Conservation (phyloP, 2,888 invertebrate species). For the Agriotes lineatus region DNA sequence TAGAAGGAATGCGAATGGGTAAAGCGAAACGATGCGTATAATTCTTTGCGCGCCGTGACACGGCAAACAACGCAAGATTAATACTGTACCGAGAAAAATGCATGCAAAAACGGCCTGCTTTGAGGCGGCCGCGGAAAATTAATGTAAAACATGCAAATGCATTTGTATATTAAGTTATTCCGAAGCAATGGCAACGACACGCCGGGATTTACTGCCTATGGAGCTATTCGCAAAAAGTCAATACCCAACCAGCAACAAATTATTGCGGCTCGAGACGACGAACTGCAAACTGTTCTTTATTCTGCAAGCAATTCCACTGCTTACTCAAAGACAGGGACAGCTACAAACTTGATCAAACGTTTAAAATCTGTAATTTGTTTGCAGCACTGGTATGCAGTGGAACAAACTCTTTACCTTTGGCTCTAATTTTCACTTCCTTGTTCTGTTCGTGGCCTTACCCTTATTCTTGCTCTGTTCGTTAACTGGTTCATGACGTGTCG, state of each 20-base stretch:
- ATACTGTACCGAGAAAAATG: conserved; percentile 27
- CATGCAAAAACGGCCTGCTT: conserved; percentile 24
- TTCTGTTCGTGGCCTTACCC: too few species aligned
- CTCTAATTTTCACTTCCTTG: too few species aligned
- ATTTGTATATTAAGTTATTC: conserved; percentile 27
- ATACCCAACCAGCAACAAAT: neutral
- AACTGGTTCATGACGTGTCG: too few species aligned
- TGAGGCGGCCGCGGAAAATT: conserved; percentile 11
- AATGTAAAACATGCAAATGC: conserved; percentile 35
- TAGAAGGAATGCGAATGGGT: conserved; percentile 28
- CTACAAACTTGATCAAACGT: too few species aligned
- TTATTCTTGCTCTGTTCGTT: too few species aligned
- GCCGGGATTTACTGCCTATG: conserved; percentile 15
- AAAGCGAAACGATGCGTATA: conserved; percentile 27
- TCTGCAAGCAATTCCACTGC: too few species aligned
- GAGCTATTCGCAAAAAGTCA: neutral
- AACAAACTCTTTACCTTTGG: too few species aligned
- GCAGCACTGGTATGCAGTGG: too few species aligned
- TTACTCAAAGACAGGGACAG: too few species aligned
- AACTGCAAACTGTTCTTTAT: too few species aligned
- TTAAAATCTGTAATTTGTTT: too few species aligned
- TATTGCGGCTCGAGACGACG: too few species aligned
- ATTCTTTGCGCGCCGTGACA: conserved; percentile 23
- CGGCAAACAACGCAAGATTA: conserved; percentile 23
- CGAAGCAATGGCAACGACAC: conserved; percentile 2